A percentile compares a stretch with the other conserved stretches of the same genome.
Evolutionary conservation across 2,797 vertebrate genomes (phyloP).

Genomic region (Emydoidea blandingii): DNA sequence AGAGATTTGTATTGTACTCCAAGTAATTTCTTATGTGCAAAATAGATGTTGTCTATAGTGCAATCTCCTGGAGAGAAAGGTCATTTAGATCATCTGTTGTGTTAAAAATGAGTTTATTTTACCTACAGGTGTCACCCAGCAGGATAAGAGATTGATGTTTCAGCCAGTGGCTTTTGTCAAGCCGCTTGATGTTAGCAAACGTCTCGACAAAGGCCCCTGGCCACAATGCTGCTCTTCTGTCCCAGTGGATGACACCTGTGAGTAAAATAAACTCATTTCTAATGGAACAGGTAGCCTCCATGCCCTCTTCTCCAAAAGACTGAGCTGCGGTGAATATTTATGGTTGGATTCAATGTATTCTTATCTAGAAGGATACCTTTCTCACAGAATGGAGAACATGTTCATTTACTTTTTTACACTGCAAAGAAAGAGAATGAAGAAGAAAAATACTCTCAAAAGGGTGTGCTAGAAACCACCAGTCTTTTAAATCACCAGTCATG

Average conservation of each 20-base stretch:
- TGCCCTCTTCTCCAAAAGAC: slow-evolving; percentile 12
- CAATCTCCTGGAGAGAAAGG: slow-evolving; percentile 41
- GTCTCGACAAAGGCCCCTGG: not conserved
- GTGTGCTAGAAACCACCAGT: not conserved
- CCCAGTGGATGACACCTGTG: not conserved
- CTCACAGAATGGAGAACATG: not conserved
- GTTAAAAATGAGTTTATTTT: slow-evolving; percentile 25
- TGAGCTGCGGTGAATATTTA: slow-evolving; percentile 53
- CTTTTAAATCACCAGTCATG: not conserved
- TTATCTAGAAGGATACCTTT: not conserved
- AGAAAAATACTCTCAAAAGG: not conserved
- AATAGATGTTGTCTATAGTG: slow-evolving; percentile 63
- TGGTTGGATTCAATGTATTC: not conserved
- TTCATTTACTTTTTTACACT: not conserved
- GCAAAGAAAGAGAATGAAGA: not conserved
- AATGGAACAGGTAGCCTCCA: slow-evolving; percentile 58
- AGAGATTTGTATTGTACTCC: not conserved
- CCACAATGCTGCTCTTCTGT: not conserved
- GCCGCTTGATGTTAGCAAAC: not conserved
- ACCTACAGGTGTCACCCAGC: slow-evolving; percentile 40
- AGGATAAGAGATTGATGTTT: slow-evolving; percentile 49
- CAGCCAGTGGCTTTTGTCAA: slow-evolving; percentile 56
- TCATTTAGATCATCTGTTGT: slow-evolving; percentile 58
- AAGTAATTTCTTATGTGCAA: not conserved
- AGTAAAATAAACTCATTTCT: slow-evolving; percentile 57